These are phyloP conservation scores for Nephrotoma appendiculata DNA, from an alignment of 2,888 invertebrate genomes.

Conservation along the genomic window DNA sequence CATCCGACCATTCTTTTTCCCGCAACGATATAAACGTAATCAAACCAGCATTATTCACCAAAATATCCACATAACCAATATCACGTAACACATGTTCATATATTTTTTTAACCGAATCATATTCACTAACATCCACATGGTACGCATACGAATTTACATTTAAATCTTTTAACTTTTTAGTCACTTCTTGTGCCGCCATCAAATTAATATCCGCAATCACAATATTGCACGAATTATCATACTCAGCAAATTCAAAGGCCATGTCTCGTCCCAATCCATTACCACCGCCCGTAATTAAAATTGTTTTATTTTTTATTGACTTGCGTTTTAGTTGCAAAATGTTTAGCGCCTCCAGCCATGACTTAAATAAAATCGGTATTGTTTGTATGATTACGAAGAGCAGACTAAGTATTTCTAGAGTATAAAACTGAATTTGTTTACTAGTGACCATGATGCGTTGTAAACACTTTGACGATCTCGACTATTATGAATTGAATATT, in stretches of 20 bases:
- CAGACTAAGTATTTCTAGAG: too few species aligned
- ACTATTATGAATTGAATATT: too few species aligned
- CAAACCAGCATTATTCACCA: conserved; percentile 34
- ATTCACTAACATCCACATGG: conserved; percentile 9
- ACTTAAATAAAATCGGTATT: too few species aligned
- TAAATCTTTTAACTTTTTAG: conserved; percentile 10
- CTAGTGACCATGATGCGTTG: too few species aligned
- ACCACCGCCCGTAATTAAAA: conserved; percentile 20
- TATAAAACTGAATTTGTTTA: too few species aligned
- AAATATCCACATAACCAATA: conserved; percentile 32
- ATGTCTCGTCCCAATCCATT: conserved; percentile 21
- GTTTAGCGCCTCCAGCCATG: too few species aligned
- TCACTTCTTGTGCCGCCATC: conserved; percentile 8
- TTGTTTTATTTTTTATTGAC: background rate
- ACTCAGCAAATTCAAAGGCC: conserved; percentile 16
- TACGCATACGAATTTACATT: background rate
- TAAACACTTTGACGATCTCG: too few species aligned
- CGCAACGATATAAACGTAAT: conserved; percentile 30
- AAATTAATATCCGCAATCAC: conserved; percentile 12
- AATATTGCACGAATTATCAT: conserved; percentile 12
- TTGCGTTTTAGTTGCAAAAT: background rate
- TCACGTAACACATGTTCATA: conserved; percentile 8
- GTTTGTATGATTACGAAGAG: too few species aligned
- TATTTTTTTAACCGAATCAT: conserved; percentile 6
- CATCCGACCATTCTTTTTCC: conserved; percentile 27